Evolutionary conservation across 2,797 vertebrate genomes (phyloP), one percentile per base, ranked within the genome.

Genomic region (Sciaenops ocellatus): DNA sequence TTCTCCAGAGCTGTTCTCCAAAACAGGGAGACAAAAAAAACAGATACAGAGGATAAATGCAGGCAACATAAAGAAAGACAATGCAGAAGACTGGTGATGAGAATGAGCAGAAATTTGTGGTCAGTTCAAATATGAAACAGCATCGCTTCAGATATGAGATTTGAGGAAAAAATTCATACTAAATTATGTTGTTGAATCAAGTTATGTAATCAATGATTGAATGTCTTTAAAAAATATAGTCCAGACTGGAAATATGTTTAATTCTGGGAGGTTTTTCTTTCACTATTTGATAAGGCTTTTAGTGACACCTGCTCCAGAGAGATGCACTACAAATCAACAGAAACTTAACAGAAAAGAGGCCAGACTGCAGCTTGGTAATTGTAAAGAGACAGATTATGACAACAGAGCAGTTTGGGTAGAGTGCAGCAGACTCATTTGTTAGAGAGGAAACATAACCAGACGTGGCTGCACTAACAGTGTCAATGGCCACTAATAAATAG

Each of bases 1-100:
- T 85, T 90, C 90, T 90, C 81, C 89, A 94, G 90, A 89, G 90
- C 83, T 88, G 84, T 72, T 90, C 89, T 89, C 85, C 80, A 84
- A 90, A 90, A 92, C 80, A 92, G 87, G 83, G 86, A 89, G 83
- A 90, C 68, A 76, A 5, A 51, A 66, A 9, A 17, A 62, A 64
- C 76, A 68, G 61, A 93, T 78, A 87, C 88, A 89, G 83, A 92
- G 85, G 85, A 86, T 77, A 70, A 89, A 90, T 84, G 77, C 68
- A 89, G 67, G 48, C 63, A 83, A 90, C 87, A 91, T 85, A 90
- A 93, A 90, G 85, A 84, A 86, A 89, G 79, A 85, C 38, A 85
- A 92, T 41, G 81, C 50, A 66, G 65, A 73, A 51, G 67, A 85
- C 73, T 71, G 62, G 77, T 48, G 30, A 46, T 65, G 65, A 87